Conservation (phyloP, 2,888 invertebrate genomes). For the Aphelenchoides bicaudatus region DNA sequence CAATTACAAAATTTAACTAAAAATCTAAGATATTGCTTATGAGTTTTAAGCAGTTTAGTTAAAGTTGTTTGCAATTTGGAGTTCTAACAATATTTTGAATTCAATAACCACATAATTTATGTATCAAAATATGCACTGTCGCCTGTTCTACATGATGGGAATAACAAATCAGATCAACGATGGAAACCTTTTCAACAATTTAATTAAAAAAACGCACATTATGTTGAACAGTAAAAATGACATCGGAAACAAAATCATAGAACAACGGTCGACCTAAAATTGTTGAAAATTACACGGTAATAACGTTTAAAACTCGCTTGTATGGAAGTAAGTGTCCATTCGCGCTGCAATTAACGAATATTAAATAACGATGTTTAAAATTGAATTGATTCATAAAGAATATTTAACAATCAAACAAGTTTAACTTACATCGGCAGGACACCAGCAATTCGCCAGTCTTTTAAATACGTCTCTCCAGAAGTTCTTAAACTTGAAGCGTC, state of each 20-base stretch:
- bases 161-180: neutral
- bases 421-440: constrained; percentile 15
- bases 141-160: too few relatives aligned
- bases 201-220: constrained; percentile 38
- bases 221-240: constrained; percentile 59
- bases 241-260: constrained; percentile 58
- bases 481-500: constrained; percentile 1
- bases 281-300: constrained; percentile 5
- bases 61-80: too few relatives aligned
- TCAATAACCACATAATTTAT: neutral
- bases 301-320: constrained; percentile 43
- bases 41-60: too few relatives aligned
- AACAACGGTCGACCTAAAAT: constrained; percentile 55
- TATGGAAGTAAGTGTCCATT: constrained; percentile 59
- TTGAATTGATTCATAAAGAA: too few relatives aligned
- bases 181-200: neutral
- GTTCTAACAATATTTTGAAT: neutral
- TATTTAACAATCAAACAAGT: too few relatives aligned
- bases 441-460: constrained; percentile 6
- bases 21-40: too few relatives aligned
- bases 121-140: too few relatives aligned
- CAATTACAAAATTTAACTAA: too few relatives aligned
- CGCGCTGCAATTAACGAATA: constrained; percentile 47
- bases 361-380: too few relatives aligned
- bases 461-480: constrained; percentile 16